phyloP scores from a whole-genome alignment of 2,797 vertebrate species.

The Hydrophis major region DNA sequence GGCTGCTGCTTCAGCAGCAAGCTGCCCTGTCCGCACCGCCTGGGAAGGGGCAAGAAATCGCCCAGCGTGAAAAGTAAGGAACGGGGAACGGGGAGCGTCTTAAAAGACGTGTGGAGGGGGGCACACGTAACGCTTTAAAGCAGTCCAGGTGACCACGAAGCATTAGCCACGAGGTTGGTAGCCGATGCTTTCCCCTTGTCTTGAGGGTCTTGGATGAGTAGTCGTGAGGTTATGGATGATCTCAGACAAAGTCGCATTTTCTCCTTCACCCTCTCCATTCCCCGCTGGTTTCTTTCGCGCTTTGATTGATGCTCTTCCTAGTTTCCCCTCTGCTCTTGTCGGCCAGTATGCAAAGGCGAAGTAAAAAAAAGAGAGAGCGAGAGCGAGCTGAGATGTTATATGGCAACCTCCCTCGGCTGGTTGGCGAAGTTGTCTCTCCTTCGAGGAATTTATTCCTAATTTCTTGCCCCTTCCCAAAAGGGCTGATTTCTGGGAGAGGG shows the following conservation, averaged over 20 bases:
- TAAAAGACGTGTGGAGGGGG: not conserved
- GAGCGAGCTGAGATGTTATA: not conserved
- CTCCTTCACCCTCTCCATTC: too few relatives aligned
- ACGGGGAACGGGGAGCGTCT: not conserved
- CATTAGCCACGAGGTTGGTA: not conserved
- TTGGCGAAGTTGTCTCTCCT: not conserved
- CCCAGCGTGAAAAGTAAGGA: conserved; percentile 84
- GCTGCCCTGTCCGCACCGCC: conserved; percentile 55
- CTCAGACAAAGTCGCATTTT: not conserved
- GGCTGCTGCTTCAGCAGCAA: conserved; percentile 71
- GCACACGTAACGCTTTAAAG: not conserved
- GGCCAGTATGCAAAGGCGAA: too few relatives aligned
- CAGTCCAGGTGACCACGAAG: not conserved
- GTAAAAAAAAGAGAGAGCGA: not conserved
- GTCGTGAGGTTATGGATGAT: not conserved
- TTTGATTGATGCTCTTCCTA: not conserved
- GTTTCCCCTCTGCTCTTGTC: not conserved
- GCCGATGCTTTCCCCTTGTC: not conserved
- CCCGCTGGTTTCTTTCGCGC: not conserved
- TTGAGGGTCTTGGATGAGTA: too few relatives aligned
- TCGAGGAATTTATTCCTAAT: not conserved
- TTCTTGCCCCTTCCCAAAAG: not conserved
- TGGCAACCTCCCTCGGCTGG: not conserved
- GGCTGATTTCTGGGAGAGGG: not conserved
- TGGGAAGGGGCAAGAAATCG: conserved; percentile 79